These are phyloP conservation scores for Fopius arisanus DNA, from an alignment of 1,140 invertebrate species.

Conservation along the genomic window DNA sequence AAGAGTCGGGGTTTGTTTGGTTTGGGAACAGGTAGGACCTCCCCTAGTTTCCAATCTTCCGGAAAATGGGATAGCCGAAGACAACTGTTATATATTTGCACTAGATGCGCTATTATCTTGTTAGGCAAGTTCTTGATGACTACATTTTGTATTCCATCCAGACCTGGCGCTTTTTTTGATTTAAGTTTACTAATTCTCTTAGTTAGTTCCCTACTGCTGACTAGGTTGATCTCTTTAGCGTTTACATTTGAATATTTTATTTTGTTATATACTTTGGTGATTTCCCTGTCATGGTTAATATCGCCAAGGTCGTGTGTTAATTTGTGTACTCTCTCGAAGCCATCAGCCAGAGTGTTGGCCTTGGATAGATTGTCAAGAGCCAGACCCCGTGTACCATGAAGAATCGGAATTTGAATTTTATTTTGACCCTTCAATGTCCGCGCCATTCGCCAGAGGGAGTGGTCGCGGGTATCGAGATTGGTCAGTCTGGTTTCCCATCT, in stretches of 20 bases:
- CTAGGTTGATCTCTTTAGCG: not conserved
- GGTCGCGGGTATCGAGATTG: not conserved
- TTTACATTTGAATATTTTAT: not conserved
- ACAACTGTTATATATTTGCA: constrained; percentile 30
- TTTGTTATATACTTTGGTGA: not conserved
- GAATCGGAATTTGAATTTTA: not conserved
- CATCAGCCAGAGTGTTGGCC: not conserved
- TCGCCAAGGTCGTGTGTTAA: not conserved
- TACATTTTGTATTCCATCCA: not conserved
- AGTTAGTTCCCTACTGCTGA: not conserved
- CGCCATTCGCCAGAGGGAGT: not conserved
- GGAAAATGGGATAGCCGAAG: constrained; percentile 35
- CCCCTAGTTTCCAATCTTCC: constrained; percentile 34
- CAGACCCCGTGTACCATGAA: not conserved
- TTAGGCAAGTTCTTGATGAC: constrained; percentile 24
- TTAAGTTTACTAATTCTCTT: not conserved
- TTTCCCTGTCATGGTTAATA: not conserved
- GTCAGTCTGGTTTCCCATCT: not conserved
- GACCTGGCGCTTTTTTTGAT: not conserved
- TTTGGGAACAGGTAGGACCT: constrained; percentile 35
- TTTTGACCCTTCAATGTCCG: not conserved
- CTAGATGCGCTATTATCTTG: constrained; percentile 25
- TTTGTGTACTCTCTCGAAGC: not conserved
- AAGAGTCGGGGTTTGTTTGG: constrained; percentile 22
- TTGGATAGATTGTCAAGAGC: not conserved